Conservation (phyloP, 2,888 invertebrate genomes). For the Trachelus tabidus region DNA sequence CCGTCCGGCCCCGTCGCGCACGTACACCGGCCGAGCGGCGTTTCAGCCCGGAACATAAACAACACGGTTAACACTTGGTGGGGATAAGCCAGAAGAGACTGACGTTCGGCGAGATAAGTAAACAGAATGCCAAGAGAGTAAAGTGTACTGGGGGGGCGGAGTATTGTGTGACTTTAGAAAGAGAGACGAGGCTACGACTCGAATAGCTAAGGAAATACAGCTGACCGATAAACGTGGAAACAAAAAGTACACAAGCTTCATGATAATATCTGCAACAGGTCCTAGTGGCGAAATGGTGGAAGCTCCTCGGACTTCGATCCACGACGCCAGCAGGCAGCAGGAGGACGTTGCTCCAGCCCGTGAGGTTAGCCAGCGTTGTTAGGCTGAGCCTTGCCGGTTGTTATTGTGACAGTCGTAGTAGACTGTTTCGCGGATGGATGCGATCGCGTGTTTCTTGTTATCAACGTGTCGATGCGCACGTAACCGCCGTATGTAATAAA, state of each 20-base stretch:
- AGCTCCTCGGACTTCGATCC: not conserved
- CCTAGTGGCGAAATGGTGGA: not conserved
- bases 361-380: not conserved
- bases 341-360: not conserved
- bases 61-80: not conserved
- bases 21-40: not conserved
- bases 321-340: not conserved
- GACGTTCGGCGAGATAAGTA: not conserved
- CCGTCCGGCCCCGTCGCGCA: not conserved
- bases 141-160: not conserved
- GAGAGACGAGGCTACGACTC: not conserved
- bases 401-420: not conserved
- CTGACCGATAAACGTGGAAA: not conserved
- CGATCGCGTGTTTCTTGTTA: not conserved
- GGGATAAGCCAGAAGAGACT: not conserved
- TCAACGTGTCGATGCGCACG: not conserved
- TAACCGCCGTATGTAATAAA: not conserved
- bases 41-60: slow-evolving; percentile 2
- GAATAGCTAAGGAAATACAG: not conserved
- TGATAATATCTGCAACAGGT: not conserved
- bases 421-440: not conserved
- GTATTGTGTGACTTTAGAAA: not conserved
- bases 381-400: not conserved
- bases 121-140: not conserved
- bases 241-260: not conserved